Base-by-base conservation (phyloP, 2,888 invertebrate species). In the Cephus spinipes region DNA sequence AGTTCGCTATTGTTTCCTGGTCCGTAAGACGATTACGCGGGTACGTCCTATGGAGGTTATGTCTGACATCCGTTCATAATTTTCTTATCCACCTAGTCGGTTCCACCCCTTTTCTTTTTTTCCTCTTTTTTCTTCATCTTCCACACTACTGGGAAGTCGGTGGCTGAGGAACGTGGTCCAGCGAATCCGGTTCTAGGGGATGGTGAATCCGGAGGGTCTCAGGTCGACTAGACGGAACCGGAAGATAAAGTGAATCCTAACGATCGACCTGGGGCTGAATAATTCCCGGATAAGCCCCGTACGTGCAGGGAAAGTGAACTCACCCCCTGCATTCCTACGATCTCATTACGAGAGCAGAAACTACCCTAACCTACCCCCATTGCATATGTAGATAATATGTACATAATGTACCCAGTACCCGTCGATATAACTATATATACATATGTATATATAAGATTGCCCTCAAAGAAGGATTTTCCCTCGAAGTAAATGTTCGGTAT, bases 181-280 rank as follows among this genome's bases (percentile, higher is more conserved):
- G 23, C 55, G 9, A 23, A 55, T 55, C 55, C 23, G 55, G 23
- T 55, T 55, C 55, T 23, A 23, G 23, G 55, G 55, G 55, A 55
- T 55, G 9, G 23, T 23, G 55, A 55, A 55, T 55, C 55, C 55
- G 15, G 40, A 15, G 15, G 15, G 40, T 40, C 40, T 40, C 40
- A 9, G 23, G 55, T 69, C 36, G 34, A 55, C 75, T 75, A 79
- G 77, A 77, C 75, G 78, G 77, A 76, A 79, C 34, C 74, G 69
- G 81, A 80, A 85, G 86, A 87, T 85, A 86, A 86, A 89, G 87
- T 86, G 86, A 87, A 89, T 89, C 83, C 85, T 85, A 86, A 88
- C 87, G 87, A 89, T 88, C 86, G 84, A 83, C 80, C 83, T 81
- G 81, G 71, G 79, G 79, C 81, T 83, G 88, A 88, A 89, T 89